These are phyloP conservation scores for Ovis aries DNA, from an alignment of 2,113 vertebrate species.

Conservation along the genomic window DNA sequence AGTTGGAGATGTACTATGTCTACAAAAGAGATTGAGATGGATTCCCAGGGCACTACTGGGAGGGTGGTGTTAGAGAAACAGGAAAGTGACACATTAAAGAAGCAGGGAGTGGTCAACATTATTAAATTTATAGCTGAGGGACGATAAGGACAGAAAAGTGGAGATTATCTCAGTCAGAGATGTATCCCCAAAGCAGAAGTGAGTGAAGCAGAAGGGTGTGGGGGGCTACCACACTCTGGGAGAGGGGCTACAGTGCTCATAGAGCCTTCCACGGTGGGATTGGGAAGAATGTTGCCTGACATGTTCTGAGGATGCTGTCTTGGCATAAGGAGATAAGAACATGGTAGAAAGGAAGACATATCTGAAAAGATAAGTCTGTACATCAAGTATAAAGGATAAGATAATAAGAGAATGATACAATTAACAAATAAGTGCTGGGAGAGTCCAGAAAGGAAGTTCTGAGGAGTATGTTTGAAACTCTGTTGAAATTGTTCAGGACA, in stretches of 20 bases:
- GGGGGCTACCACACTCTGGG: background rate
- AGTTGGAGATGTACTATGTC: background rate
- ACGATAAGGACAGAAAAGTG: background rate
- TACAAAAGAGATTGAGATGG: background rate
- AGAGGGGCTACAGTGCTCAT: fast-evolving
- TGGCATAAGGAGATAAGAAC: background rate
- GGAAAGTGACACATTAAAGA: background rate
- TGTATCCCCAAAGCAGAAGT: background rate
- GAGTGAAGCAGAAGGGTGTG: background rate
- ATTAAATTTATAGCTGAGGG: background rate
- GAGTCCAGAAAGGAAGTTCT: background rate
- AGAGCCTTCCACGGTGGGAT: no score
- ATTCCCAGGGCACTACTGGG: background rate
- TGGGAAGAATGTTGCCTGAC: background rate
- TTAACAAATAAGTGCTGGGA: background rate
- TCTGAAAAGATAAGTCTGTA: background rate
- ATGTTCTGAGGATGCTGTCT: background rate
- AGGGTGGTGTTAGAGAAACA: background rate
- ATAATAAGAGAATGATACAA: background rate
- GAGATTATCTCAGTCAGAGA: no score
- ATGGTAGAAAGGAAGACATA: background rate
- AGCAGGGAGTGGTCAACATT: fast-evolving
- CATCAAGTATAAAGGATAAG: background rate
- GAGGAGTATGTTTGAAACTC: background rate
- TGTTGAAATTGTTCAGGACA: background rate